phyloP scores from a whole-genome alignment of 1,140 invertebrate genomes.

The Orius insidiosus region DNA sequence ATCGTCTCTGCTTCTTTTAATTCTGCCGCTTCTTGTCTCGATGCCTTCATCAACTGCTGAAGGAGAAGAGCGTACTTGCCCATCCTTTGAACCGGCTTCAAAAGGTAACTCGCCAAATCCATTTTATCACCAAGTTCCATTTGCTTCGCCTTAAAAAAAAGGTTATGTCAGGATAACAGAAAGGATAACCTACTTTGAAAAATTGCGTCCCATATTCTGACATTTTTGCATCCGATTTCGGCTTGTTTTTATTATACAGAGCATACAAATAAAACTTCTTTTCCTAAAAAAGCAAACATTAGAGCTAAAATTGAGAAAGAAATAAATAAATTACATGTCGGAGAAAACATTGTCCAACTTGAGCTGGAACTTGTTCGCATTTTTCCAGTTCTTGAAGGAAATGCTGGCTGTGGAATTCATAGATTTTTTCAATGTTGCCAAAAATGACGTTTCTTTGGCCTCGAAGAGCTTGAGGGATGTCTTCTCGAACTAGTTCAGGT shows the following conservation, averaged over 20 bases:
- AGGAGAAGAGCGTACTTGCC: constrained; percentile 76
- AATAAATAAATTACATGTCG: constrained; percentile 62
- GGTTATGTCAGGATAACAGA: too few species aligned
- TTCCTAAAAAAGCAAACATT: constrained; percentile 45
- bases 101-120: constrained; percentile 75
- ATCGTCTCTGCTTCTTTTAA: constrained; percentile 74
- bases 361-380: constrained; percentile 56
- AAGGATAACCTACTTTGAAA: constrained; percentile 43
- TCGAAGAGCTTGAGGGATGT: constrained; percentile 59
- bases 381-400: constrained; percentile 57
- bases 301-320: too few species aligned
- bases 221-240: constrained; percentile 69
- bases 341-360: constrained; percentile 63
- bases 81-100: constrained; percentile 81
- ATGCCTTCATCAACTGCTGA: constrained; percentile 68
- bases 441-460: constrained; percentile 69
- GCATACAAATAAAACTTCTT: constrained; percentile 73
- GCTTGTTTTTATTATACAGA: constrained; percentile 78
- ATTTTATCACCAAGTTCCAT: constrained; percentile 73
- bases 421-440: constrained; percentile 72
- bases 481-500: constrained; percentile 60
- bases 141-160: constrained; percentile 62
- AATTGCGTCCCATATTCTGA: constrained; percentile 65
- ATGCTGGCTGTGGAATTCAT: constrained; percentile 67
- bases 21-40: constrained; percentile 38